These are phyloP conservation scores for Diaphora mendica DNA, from an alignment of 2,888 invertebrate genomes.

Conservation along the genomic window DNA sequence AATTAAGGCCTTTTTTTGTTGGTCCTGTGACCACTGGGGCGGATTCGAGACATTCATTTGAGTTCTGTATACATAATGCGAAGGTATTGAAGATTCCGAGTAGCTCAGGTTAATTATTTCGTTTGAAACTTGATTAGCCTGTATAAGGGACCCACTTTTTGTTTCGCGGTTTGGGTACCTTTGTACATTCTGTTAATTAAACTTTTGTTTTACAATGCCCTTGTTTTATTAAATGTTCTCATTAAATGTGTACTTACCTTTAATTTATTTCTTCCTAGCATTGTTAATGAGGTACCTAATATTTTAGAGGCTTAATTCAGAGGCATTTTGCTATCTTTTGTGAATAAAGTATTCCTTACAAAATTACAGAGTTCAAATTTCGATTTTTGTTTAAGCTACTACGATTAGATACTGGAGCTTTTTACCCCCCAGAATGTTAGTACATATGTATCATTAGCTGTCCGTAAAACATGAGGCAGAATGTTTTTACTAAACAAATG, in stretches of 20 bases:
- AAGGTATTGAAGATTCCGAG: constrained; percentile 58
- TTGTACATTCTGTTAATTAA: constrained; percentile 49
- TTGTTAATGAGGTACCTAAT: constrained; percentile 22
- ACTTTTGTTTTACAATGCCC: constrained; percentile 43
- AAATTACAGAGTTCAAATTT: constrained; percentile 2
- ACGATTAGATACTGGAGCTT: too few relatives aligned
- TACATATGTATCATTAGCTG: background rate
- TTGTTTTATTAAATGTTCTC: constrained; percentile 35
- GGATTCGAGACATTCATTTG: constrained; percentile 60
- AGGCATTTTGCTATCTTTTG: constrained; percentile 5
- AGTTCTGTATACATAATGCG: constrained; percentile 59
- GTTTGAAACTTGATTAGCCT: constrained; percentile 53
- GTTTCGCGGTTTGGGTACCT: constrained; percentile 43
- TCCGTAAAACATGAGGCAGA: background rate
- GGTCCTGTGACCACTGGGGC: constrained; percentile 61
- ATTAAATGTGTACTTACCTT: constrained; percentile 29
- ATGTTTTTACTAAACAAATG: background rate
- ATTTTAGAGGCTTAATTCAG: constrained; percentile 15
- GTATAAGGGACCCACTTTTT: constrained; percentile 43
- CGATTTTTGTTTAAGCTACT: background rate
- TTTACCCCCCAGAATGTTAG: background rate
- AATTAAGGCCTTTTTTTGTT: constrained; percentile 67
- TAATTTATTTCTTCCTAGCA: constrained; percentile 28
- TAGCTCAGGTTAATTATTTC: constrained; percentile 60
- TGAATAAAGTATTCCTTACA: constrained; percentile 4